A percentile compares a stretch with the other conserved stretches of the same genome.
phyloP scores from a whole-genome alignment of 2,888 invertebrate species.

The Doris montereyensis region DNA sequence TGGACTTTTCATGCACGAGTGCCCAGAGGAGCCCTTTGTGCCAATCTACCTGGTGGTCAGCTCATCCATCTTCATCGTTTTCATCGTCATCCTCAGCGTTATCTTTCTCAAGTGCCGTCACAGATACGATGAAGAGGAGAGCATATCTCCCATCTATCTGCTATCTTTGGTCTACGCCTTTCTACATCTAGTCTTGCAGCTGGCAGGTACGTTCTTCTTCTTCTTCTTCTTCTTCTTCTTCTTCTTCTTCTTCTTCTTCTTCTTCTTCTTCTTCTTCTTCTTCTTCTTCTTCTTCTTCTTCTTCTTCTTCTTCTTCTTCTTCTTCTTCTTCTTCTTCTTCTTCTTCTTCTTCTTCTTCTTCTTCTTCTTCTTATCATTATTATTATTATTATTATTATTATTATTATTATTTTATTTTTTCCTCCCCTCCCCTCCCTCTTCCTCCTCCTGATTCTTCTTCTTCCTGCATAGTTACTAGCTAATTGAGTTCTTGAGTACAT shows the following conservation, averaged over 20 bases:
- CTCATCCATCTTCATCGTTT: conserved; percentile 2
- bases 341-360: conserved; percentile 5
- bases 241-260: conserved; percentile 22
- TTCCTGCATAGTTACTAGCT: too few species aligned
- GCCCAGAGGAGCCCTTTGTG: conserved; percentile 27
- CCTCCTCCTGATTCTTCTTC: too few species aligned
- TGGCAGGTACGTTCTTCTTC: conserved; percentile 31
- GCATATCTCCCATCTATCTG: conserved; percentile 23
- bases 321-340: too few species aligned
- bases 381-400: too few species aligned
- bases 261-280: too few species aligned
- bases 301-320: too few species aligned
- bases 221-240: conserved; percentile 9
- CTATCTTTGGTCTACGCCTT: conserved; percentile 31
- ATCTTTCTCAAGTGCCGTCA: conserved; percentile 1
- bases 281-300: too few species aligned
- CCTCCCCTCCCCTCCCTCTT: too few species aligned
- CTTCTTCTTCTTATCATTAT: too few species aligned
- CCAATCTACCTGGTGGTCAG: conserved; percentile 37
- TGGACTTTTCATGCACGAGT: conserved; percentile 12
- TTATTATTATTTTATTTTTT: too few species aligned
- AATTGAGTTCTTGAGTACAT: too few species aligned
- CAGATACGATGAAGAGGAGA: conserved; percentile 18
- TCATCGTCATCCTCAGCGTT: conserved; percentile 14
- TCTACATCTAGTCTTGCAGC: conserved; percentile 33